Evolutionary conservation across 2,113 vertebrate genomes (phyloP), one percentile per base, ranked within the genome.

Genomic region (Synchiropus splendidus): DNA sequence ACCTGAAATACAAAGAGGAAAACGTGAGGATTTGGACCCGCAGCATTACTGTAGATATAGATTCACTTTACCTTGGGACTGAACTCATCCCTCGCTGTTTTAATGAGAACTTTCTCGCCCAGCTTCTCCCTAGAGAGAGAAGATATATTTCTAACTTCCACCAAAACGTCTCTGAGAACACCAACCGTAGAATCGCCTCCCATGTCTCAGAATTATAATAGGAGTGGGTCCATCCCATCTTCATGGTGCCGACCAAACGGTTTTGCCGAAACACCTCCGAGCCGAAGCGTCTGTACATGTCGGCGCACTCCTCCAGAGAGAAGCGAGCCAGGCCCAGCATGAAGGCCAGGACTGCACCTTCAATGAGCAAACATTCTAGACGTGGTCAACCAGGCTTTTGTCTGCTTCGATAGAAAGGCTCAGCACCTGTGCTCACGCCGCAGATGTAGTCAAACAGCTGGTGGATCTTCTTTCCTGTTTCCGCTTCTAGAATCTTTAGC

Each of bases 401-500:
- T n/a, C n/a, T n/a, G n/a, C n/a, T n/a, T n/a, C n/a, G n/a, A n/a
- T n/a, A n/a, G n/a, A n/a, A n/a, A n/a, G n/a, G n/a, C n/a, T n/a
- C n/a, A n/a, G 70, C 43, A 86, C 85, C 83, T 76, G 82, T 86
- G 70, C 83, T 86, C 31, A 86, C 84, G 18, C 83, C 83, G 57
- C 83, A 86, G 38, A 87, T 76, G 51, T 83, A 87, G 54, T 86
- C 82, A 59, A 87, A 87, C 21, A 87, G 66, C 53, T 86, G 62
- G 51, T 85, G 65, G 46, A 85, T 61, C 45, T 51, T 72, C 54
- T 60, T 83, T 12, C 85, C 83, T 9, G 81, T 86, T 37, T 73
- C 58, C 18, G 67, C 72, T 52, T 85, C 83, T 38, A 87, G 60
- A n/a, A 78, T 44, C 62, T 82, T 82, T 32, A 86, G 46, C 18